Conservation (phyloP, 2,113 vertebrate genomes). For the Mobula birostris region DNA sequence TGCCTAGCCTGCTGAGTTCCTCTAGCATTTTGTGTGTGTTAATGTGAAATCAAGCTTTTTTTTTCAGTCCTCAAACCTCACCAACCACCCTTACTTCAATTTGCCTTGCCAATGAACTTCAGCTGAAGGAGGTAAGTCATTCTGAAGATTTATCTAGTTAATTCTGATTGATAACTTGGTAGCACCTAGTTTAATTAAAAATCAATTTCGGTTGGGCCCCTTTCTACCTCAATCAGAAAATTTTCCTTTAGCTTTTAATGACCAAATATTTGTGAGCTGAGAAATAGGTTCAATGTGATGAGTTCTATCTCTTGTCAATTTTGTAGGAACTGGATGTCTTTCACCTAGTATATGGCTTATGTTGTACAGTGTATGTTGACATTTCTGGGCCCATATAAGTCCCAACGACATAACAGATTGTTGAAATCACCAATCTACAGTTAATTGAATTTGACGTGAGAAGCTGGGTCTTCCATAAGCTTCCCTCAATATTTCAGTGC, state of each 20-base stretch:
- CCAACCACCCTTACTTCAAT: neutral
- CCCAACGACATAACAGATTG: neutral
- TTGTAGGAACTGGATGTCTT: neutral
- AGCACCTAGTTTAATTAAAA: neutral
- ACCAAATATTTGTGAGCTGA: neutral
- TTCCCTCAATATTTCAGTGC: no score
- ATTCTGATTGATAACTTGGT: neutral
- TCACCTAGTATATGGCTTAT: neutral
- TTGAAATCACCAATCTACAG: no score
- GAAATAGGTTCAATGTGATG: no score
- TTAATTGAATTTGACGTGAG: no score
- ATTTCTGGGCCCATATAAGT: no score
- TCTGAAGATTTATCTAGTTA: neutral
- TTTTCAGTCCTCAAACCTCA: neutral
- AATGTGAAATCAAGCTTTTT: neutral
- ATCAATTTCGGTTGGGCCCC: no score
- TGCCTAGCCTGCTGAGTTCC: no score
- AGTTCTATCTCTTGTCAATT: neutral
- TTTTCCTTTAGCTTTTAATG: neutral
- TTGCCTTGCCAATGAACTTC: neutral
- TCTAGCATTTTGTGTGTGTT: no score
- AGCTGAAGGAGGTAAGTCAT: neutral
- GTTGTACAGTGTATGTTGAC: no score
- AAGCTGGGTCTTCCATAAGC: no score
- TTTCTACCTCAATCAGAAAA: neutral